Evolutionary conservation across 1,140 invertebrate genomes (phyloP), one percentile per base, ranked within the genome.

Genomic region (Heterodera carotae): DNA sequence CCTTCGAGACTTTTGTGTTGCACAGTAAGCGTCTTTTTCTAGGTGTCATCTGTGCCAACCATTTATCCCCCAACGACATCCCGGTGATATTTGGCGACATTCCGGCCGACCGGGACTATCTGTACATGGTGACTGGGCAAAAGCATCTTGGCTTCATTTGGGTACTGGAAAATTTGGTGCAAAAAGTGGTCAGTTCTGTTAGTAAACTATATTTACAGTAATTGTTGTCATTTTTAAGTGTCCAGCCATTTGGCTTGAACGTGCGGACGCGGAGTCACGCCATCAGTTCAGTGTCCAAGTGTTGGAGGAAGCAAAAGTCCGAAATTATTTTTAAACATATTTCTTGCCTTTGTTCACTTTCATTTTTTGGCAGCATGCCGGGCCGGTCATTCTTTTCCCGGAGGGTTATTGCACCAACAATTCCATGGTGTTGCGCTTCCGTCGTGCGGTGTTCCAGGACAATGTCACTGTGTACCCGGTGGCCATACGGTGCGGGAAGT

Each of bases 361-460:
- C 18, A 8, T 25, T 31, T 81, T 81, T 81, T 59, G 31, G 64
- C 10, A 84, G 83, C 56, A 33, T 22, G 33, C 80, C 22, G 80
- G 80, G 18, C 82, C 83, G 27, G 77, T 83, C 31, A 39, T 83
- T 6, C 67, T 83, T 3, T 83, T 83, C 48, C 82, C 82, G 2
- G 82, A 83, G 66, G 82, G 82, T 6, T 84, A 82, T 59, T 83
- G 82, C 70, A 83, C 83, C 73, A 83, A 83, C 60, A 83, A 83
- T 69, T 77, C 80, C n/a, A 31, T 68, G 59, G 81, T 82, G 15
- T 36, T 82, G n/a, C 76, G 80, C 43, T 82, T 82, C 59, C 59
- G 81, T 18, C 70, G 70, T 36, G 81, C 81, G 27, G 81, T 83
- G 53, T 83, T 83, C 31, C 74, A 82, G 22, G 67, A 81, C 25